These are phyloP conservation scores for Petromus typicus DNA, from an alignment of 2,113 vertebrate species.

Conservation along the genomic window DNA sequence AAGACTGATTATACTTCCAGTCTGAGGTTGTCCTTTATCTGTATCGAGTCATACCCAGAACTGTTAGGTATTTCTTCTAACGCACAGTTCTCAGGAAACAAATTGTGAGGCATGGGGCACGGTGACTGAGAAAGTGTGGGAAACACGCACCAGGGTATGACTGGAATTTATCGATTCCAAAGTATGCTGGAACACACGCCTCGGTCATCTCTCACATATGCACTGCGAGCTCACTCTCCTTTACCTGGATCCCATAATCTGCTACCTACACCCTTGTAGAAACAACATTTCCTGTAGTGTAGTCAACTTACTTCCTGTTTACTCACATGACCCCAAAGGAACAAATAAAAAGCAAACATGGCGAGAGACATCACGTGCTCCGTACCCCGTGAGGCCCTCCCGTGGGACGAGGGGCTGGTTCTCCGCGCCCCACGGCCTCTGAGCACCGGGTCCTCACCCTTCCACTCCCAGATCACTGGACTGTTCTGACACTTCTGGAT, in stretches of 20 bases:
- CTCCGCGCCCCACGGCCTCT: neutral
- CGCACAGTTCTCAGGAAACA: neutral
- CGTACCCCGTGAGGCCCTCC: neutral
- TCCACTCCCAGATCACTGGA: neutral
- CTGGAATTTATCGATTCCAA: neutral
- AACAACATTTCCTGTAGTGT: too few relatives aligned
- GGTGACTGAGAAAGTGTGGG: neutral
- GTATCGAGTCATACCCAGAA: neutral
- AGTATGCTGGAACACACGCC: neutral
- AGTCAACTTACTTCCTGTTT: neutral
- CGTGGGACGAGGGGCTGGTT: too few relatives aligned
- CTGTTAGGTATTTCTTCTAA: neutral
- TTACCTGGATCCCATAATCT: too few relatives aligned
- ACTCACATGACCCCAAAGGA: neutral
- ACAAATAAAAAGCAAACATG: neutral
- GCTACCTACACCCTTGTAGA: fast-evolving
- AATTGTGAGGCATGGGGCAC: neutral
- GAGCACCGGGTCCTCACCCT: neutral
- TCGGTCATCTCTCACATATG: neutral
- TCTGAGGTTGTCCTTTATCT: neutral
- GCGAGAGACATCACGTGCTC: neutral
- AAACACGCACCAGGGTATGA: neutral
- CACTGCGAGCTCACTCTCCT: neutral
- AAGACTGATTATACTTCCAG: neutral
- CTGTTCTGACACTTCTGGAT: neutral